phyloP scores from a whole-genome alignment of 2,113 vertebrate species.

The Ophthalmolycus amberensis region DNA sequence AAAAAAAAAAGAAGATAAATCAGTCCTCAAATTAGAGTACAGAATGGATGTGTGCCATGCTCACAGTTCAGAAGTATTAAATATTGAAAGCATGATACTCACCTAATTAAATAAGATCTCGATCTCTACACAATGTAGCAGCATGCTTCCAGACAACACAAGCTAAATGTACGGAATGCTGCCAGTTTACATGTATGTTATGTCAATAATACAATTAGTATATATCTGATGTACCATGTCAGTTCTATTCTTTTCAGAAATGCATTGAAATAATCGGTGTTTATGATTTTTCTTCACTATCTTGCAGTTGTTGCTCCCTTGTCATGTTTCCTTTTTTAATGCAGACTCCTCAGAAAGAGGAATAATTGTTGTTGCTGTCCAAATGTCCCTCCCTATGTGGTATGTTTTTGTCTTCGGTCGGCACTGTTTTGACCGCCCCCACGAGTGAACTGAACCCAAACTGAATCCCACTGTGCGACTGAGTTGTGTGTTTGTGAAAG shows the following conservation, averaged over 20 bases:
- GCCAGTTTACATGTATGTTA: constrained; percentile 47
- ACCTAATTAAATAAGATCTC: constrained; percentile 8
- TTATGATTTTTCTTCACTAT: constrained; percentile 28
- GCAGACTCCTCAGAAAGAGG: constrained; percentile 20
- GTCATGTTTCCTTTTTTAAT: constrained; percentile 45
- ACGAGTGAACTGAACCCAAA: constrained; percentile 43
- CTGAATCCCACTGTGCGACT: constrained; percentile 49
- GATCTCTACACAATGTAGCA: neutral
- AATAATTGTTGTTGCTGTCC: constrained; percentile 21
- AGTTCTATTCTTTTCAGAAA: constrained; percentile 41
- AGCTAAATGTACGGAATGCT: constrained; percentile 38
- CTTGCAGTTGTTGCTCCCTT: constrained; percentile 41
- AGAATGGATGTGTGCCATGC: constrained; percentile 7
- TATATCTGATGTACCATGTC: constrained; percentile 49
- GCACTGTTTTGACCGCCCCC: constrained; percentile 41
- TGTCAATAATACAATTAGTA: constrained; percentile 43
- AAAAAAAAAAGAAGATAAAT: constrained; percentile 19
- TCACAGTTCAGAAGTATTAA: constrained; percentile 12
- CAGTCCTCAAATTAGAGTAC: constrained; percentile 7
- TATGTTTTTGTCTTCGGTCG: constrained; percentile 47
- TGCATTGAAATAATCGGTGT: constrained; percentile 37
- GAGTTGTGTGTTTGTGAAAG: constrained; percentile 45
- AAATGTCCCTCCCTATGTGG: constrained; percentile 23
- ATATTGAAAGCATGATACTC: constrained; percentile 23
- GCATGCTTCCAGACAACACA: constrained; percentile 21